phyloP scores from a whole-genome alignment of 2,888 invertebrate genomes.

The Apocheima hispidaria region DNA sequence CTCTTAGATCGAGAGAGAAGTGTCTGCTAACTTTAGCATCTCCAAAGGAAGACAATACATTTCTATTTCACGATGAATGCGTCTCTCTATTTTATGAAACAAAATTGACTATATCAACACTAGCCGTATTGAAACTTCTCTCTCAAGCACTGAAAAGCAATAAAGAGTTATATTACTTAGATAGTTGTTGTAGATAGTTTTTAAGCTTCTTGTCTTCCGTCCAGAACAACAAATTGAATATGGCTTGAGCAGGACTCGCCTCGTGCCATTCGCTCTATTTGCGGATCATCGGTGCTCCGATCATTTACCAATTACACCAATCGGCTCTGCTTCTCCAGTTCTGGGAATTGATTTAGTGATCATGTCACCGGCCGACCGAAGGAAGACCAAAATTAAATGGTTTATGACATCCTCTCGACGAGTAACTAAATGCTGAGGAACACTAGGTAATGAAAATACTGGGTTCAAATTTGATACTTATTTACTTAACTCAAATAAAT shows the following conservation, averaged over 20 bases:
- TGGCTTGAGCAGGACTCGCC: not conserved
- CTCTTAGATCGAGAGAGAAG: no score
- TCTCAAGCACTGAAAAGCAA: no score
- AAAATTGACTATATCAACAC: no score
- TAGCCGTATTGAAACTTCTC: no score
- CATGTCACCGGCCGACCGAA: conserved; percentile 15
- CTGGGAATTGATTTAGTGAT: conserved; percentile 35
- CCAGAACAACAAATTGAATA: not conserved
- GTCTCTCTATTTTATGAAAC: no score
- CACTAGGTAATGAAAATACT: not conserved
- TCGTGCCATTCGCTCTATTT: conserved; percentile 31
- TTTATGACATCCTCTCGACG: conserved; percentile 26
- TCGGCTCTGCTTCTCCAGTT: conserved; percentile 24
- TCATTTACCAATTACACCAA: conserved; percentile 41
- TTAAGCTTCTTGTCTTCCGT: no score
- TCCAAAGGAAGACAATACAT: no score
- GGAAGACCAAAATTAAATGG: conserved; percentile 22
- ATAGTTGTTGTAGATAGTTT: no score
- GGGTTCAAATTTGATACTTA: not conserved
- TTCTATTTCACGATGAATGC: no score
- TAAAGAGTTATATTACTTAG: no score
- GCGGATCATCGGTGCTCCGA: conserved; percentile 28
- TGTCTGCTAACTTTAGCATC: no score
- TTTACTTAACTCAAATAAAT: no score
- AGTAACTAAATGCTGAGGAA: not conserved